Evolutionary conservation across 2,113 vertebrate genomes (phyloP), one percentile per base, ranked within the genome.

Genomic region (Saguinus midas): DNA sequence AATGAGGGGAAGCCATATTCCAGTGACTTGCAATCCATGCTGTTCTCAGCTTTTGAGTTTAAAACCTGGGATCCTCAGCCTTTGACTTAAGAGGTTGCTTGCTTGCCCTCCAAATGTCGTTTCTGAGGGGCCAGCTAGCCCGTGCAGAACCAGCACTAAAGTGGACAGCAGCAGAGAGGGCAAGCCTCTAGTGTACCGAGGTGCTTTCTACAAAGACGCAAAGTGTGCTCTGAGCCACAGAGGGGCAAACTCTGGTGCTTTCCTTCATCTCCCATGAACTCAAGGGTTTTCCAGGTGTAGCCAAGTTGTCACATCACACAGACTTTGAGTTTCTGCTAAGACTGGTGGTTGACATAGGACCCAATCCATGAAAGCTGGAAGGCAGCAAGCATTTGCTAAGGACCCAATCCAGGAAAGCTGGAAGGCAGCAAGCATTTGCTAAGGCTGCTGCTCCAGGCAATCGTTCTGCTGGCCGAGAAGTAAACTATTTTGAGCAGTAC

Each of bases 401-500:
- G 75, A 52, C 87, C 76, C 43, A 40, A 50, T 20, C 81, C 61
- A 61, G 0, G 21, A 92, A 66, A 32, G 75, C 78, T 87, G 86
- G 73, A 88, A 96, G 94, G 55, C 45, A 85, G 81, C 87, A 95
- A 72, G 29, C 43, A 75, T 92, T 94, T 88, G 81, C 87, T 85
- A 37, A 91, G 83, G 75, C 50, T 73, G 50, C 87, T 92, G 58
- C 81, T 95, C 82, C 45, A 68, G 68, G 94, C 73, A 20, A 37
- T 84, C 84, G n/a, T 89, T 90, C 85, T 96, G 79, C 96, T 91
- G 83, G 88, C 95, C 95, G 96, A 96, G 90, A 92, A 96, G 40
- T 92, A 85, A 96, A 80, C 93, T 97, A 89, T 96, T 97, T 95
- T 93, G 75, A 97, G 86, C 82, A 96, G 50, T 68, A 87, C 58